Conservation (phyloP, 2,797 vertebrate species). For the Lacerta viridis region DNA sequence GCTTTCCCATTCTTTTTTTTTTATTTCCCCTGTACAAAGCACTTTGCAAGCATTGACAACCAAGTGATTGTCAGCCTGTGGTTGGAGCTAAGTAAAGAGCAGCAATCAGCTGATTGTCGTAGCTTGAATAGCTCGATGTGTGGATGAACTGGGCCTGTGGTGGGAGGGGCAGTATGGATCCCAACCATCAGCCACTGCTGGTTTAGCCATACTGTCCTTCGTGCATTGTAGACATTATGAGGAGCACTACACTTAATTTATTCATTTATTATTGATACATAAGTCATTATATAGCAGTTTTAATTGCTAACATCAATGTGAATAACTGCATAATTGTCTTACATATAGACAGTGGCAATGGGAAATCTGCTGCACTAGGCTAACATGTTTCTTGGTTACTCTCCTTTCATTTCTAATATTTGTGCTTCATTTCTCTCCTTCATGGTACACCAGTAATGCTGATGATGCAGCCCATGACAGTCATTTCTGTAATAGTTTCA, state of each 20-base stretch:
- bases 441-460: constrained; percentile 76
- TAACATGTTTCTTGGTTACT: constrained; percentile 50
- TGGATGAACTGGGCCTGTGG: too few relatives aligned
- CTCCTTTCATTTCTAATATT: constrained; percentile 59
- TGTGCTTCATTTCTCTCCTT: constrained; percentile 75
- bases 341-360: background rate
- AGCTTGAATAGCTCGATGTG: too few relatives aligned
- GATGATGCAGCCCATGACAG: constrained; percentile 72
- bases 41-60: too few relatives aligned
- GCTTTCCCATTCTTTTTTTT: too few relatives aligned
- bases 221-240: too few relatives aligned
- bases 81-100: too few relatives aligned
- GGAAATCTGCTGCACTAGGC: constrained; percentile 27
- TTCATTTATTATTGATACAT: background rate
- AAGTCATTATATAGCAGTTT: background rate
- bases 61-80: too few relatives aligned
- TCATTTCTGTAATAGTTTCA: constrained; percentile 66
- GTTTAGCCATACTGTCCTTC: too few relatives aligned
- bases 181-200: too few relatives aligned
- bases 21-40: too few relatives aligned
- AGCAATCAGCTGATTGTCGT: too few relatives aligned
- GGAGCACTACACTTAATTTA: background rate
- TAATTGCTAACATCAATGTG: background rate
- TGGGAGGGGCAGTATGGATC: too few relatives aligned
- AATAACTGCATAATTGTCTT: constrained; percentile 37